Evolutionary conservation across 2,888 invertebrate species (phyloP).

Genomic region (Zygaena filipendulae): DNA sequence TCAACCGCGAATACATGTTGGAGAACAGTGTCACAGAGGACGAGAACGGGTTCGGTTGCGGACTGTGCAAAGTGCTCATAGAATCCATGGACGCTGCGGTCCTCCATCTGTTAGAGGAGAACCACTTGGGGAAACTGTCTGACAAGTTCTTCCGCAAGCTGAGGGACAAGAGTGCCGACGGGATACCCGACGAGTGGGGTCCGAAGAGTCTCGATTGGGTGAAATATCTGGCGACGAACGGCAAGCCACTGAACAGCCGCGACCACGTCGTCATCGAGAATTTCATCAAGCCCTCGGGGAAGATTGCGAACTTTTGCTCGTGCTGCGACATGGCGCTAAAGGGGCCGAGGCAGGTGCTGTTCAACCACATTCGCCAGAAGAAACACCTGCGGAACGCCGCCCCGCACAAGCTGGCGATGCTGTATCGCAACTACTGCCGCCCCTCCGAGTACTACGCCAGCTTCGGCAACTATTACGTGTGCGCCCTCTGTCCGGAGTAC

Average conservation of each 20-base stretch:
- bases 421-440: slow-evolving; percentile 51
- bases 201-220: slow-evolving; percentile 56
- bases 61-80: slow-evolving; percentile 34
- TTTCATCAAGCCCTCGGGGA: slow-evolving; percentile 54
- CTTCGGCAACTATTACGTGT: slow-evolving; percentile 55
- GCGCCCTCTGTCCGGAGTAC: slow-evolving; percentile 43
- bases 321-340: slow-evolving; percentile 59
- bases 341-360: slow-evolving; percentile 53
- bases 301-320: slow-evolving; percentile 49
- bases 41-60: slow-evolving; percentile 29
- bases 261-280: slow-evolving; percentile 59
- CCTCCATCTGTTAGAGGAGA: slow-evolving; percentile 50
- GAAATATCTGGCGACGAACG: slow-evolving; percentile 51
- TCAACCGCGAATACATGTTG: slow-evolving; percentile 44
- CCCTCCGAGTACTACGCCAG: slow-evolving; percentile 55
- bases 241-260: slow-evolving; percentile 43
- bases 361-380: slow-evolving; percentile 59
- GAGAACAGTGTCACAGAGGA: slow-evolving; percentile 33
- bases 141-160: slow-evolving; percentile 45
- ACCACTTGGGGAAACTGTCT: slow-evolving; percentile 45
- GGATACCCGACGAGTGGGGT: slow-evolving; percentile 56
- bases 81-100: slow-evolving; percentile 38
- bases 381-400: slow-evolving; percentile 58
- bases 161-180: slow-evolving; percentile 38
- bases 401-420: slow-evolving; percentile 40